Evolutionary conservation across 2,888 invertebrate species (phyloP).

Genomic region (Morpho helenor): DNA sequence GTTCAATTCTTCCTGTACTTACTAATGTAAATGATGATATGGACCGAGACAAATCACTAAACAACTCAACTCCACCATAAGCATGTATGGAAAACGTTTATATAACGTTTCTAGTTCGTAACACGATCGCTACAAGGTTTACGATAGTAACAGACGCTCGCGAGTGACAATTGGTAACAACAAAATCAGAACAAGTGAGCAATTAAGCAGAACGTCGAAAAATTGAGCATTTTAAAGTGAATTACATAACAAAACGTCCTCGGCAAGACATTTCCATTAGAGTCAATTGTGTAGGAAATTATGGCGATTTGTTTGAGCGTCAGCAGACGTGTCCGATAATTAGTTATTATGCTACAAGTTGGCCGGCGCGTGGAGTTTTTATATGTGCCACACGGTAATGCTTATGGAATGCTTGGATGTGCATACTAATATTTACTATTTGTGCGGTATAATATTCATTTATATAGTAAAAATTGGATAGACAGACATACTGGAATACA

Average conservation of each 20-base stretch:
- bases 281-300: slow-evolving; percentile 36
- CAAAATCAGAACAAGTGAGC: slow-evolving; percentile 26
- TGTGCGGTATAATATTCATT: too few species aligned
- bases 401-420: too few species aligned
- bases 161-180: neutral
- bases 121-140: slow-evolving; percentile 1
- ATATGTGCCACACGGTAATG: too few species aligned
- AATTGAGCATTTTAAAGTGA: slow-evolving; percentile 24
- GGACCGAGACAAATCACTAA: slow-evolving; percentile 12
- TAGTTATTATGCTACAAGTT: slow-evolving; percentile 9
- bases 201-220: slow-evolving; percentile 31
- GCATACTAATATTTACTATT: too few species aligned
- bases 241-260: slow-evolving; percentile 29
- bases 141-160: neutral
- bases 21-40: slow-evolving; percentile 12
- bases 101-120: slow-evolving; percentile 7
- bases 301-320: slow-evolving; percentile 31
- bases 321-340: slow-evolving; percentile 18
- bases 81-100: slow-evolving; percentile 7
- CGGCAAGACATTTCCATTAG: slow-evolving; percentile 22
- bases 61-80: slow-evolving; percentile 10
- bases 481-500: too few species aligned
- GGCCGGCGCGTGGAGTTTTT: neutral
- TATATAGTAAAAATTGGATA: too few species aligned
- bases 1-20: slow-evolving; percentile 5